Percentiles rank a stretch among this genome's conserved stretches.
phyloP scores from a whole-genome alignment of 2,113 vertebrate species.

The Poeciliopsis prolifica region DNA sequence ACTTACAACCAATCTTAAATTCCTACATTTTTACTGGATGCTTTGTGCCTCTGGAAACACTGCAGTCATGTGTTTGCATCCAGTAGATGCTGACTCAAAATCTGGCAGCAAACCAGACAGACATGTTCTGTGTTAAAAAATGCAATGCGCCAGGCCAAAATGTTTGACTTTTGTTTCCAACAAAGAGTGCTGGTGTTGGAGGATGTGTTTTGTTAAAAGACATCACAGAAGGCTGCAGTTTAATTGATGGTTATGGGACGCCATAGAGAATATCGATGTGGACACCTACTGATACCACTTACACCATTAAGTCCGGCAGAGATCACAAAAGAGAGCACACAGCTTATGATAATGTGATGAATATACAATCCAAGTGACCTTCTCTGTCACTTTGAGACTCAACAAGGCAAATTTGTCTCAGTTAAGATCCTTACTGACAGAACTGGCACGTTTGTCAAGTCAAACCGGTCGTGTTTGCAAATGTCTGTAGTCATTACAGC shows the following conservation, averaged over 20 bases:
- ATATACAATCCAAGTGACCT: constrained; percentile 19
- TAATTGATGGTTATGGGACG: not conserved
- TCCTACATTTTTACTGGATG: not conserved
- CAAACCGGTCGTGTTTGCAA: constrained; percentile 20
- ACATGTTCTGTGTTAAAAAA: constrained; percentile 14
- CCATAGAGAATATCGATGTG: not conserved
- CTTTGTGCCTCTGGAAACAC: not conserved
- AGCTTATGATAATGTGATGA: not conserved
- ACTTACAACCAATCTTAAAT: not conserved
- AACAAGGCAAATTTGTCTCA: constrained; percentile 28
- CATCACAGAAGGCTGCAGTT: constrained; percentile 8
- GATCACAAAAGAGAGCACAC: not conserved
- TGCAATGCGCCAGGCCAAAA: not conserved
- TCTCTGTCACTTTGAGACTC: constrained; percentile 39
- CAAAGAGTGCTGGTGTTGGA: not conserved
- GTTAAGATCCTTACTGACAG: constrained; percentile 35
- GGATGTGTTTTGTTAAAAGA: not conserved
- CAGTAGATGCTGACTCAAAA: not conserved
- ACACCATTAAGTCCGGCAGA: constrained; percentile 1
- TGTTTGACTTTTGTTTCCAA: constrained; percentile 18
- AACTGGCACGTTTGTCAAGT: constrained; percentile 21
- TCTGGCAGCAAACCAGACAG: constrained; percentile 12
- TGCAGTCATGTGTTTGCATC: not conserved
- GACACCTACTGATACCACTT: not conserved
- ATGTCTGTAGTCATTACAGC: constrained; percentile 24